Conservation (phyloP, 2,888 invertebrate genomes). For the Xestobium rufovillosum region DNA sequence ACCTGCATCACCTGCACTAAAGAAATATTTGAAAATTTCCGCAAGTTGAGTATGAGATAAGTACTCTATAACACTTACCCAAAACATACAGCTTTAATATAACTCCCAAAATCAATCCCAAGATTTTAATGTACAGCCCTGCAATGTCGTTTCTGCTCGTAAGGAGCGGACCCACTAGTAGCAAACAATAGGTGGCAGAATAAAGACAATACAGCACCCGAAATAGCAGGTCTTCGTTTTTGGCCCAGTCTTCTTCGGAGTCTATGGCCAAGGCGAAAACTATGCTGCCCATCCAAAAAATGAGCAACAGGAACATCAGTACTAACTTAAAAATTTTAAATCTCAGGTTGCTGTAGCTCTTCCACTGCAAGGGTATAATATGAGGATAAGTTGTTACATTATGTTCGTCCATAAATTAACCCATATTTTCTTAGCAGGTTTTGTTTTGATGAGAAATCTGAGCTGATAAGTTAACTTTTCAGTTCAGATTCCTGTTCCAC, state of each 20-base stretch:
- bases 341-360: no score
- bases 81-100: conserved; percentile 3
- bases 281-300: conserved; percentile 11
- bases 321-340: conserved; percentile 1
- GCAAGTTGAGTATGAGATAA: background rate
- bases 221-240: background rate
- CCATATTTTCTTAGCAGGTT: no score
- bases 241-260: conserved; percentile 9
- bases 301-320: background rate
- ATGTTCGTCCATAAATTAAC: no score
- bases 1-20: conserved; percentile 28
- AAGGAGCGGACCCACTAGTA: conserved; percentile 10
- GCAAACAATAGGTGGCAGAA: conserved; percentile 10
- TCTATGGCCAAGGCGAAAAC: conserved; percentile 5
- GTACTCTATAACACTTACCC: no score
- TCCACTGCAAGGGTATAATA: no score
- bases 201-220: conserved; percentile 9
- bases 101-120: background rate
- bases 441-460: no score
- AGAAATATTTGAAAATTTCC: conserved; percentile 6
- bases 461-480: no score
- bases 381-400: no score
- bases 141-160: background rate
- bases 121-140: background rate
- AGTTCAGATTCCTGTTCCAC: no score